Conservation (phyloP, 35 echinoderm and acorn worm genomes). For the Lytechinus pictus region DNA sequence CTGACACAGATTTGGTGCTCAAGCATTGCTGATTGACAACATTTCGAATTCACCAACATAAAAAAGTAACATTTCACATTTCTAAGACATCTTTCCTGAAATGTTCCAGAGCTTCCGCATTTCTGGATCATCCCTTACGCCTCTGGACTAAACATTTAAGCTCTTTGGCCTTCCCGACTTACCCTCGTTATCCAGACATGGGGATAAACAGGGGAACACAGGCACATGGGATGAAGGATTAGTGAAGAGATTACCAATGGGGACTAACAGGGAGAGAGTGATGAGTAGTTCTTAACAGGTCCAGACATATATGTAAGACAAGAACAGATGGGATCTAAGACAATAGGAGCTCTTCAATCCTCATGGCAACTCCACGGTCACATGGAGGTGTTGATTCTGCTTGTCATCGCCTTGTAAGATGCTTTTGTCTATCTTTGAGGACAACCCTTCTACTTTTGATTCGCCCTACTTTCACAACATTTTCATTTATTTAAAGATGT, state of each 20-base stretch:
- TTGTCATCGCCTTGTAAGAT: neutral
- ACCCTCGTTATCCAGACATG: neutral
- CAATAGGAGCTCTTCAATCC: neutral
- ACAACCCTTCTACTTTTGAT: neutral
- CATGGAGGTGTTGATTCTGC: neutral
- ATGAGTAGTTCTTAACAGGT: neutral
- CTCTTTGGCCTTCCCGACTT: neutral
- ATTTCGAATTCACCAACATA: neutral
- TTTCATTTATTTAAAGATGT: neutral
- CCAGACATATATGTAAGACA: neutral
- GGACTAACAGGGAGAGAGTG: neutral
- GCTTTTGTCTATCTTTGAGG: neutral
- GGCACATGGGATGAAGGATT: constrained; percentile 1
- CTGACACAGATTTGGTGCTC: neutral
- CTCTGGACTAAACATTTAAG: neutral
- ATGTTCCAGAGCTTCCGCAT: neutral
- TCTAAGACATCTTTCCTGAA: neutral
- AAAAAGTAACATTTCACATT: neutral
- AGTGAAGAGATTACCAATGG: neutral
- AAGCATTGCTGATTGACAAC: neutral
- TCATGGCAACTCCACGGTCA: neutral
- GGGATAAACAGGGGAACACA: neutral
- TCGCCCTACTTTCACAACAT: neutral
- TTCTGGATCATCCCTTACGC: neutral
- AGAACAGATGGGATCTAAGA: neutral